Conservation (phyloP, 2,797 vertebrate genomes). For the Sorex maritimensis region DNA sequence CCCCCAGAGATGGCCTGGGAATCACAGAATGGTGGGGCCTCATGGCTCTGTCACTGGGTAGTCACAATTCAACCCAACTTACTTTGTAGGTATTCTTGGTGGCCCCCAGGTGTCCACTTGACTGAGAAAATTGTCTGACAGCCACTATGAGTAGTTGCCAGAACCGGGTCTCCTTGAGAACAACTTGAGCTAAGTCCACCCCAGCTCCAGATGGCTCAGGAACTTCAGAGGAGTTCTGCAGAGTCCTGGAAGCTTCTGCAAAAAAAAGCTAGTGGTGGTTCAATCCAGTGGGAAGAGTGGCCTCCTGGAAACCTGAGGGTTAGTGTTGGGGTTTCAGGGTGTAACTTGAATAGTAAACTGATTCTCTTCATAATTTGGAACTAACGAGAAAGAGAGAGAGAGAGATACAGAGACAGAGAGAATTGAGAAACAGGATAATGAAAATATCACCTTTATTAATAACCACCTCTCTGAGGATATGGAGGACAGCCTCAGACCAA, state of each 20-base stretch:
- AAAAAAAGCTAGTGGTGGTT: constrained; percentile 1
- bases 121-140: constrained; percentile 69
- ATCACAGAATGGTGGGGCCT: constrained; percentile 14
- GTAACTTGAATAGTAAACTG: neutral
- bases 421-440: neutral
- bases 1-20: constrained; percentile 66
- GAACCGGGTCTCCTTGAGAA: constrained; percentile 82
- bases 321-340: neutral
- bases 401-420: too few species aligned
- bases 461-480: fast-evolving
- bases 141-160: constrained; percentile 55
- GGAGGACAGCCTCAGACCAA: fast-evolving
- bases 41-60: neutral
- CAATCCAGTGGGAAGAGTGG: neutral
- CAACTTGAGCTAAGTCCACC: constrained; percentile 76
- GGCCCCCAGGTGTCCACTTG: constrained; percentile 35
- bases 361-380: constrained; percentile 2
- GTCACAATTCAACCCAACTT: constrained; percentile 49
- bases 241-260: constrained; percentile 49
- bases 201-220: constrained; percentile 77
- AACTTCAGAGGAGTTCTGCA: constrained; percentile 27
- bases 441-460: neutral
- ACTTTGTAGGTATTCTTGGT: constrained; percentile 39
- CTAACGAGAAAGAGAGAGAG: neutral
- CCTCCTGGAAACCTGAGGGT: neutral